Conservation (phyloP, 2,113 vertebrate species). For the Sula dactylatra region DNA sequence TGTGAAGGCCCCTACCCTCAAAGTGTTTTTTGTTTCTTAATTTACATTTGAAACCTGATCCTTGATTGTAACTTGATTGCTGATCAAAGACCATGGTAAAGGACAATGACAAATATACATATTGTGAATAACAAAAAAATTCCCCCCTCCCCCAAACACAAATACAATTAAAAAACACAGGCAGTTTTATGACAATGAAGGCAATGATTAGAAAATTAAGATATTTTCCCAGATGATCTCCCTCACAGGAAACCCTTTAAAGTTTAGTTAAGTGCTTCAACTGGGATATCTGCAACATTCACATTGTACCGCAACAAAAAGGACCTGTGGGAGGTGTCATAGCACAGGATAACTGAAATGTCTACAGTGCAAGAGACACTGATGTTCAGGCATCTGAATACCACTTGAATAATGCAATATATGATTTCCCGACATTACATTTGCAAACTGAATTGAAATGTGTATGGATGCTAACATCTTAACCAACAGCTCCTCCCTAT, state of each 20-base stretch:
- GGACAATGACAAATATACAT: background rate
- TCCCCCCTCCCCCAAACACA: background rate
- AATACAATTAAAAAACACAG: no score
- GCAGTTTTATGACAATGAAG: background rate
- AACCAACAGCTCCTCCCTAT: background rate
- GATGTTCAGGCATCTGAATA: background rate
- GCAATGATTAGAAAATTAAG: background rate
- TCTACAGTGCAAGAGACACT: background rate
- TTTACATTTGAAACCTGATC: background rate
- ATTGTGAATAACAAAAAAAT: background rate
- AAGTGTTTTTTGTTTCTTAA: background rate
- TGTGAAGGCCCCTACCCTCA: background rate
- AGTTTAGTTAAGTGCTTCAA: background rate
- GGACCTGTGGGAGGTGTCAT: no score
- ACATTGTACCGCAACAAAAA: background rate
- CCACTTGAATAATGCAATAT: background rate
- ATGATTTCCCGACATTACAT: no score
- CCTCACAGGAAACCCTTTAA: background rate
- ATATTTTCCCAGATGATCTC: background rate
- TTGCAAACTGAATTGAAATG: background rate
- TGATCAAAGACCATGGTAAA: background rate
- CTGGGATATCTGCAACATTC: background rate
- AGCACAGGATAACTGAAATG: background rate
- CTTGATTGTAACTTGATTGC: background rate
- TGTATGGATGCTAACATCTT: background rate